Evolutionary conservation across 2,113 vertebrate genomes (phyloP), one percentile per base, ranked within the genome.

Genomic region (Tonatia bakeri): DNA sequence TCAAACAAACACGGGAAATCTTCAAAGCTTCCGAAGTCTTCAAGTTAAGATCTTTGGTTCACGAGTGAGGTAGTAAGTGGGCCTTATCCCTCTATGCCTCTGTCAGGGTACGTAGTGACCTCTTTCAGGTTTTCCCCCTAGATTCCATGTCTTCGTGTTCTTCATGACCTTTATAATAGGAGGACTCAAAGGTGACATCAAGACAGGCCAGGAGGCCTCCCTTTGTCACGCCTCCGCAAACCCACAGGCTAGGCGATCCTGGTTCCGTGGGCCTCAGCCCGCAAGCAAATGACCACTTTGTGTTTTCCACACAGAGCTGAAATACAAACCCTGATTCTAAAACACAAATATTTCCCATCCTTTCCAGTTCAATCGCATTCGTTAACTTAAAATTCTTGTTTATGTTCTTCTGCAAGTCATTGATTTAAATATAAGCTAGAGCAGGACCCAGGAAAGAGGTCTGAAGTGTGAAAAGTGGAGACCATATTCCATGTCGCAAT

Each of bases 241-340:
- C 17, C n/a, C 52, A 56, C 10, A 80, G 73, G 33, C 47, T 43
- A 61, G 69, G 28, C 50, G 26, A 75, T 33, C 28, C 64, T 16
- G 9, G 8, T 69, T 59, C 64, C 33, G 54, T 17, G 40, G 86
- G 38, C 17, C 69, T 92, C 8, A 56, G 33, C 9, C 16, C 11
- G 69, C 20, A 83, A 84, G 61, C 40, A 56, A 92, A 83, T 56
- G 12, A 7, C 28, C 47, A 22, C 20, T 75, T 38, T 75, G 14
- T 65, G 12, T 73, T 89, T 84, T 72, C 50, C 70, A 90, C 13
- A 24, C 47, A 69, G 7, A 76, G 31, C 47, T 76, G 38, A 65
- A 90, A 87, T 65, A 22, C 20, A n/a, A 75, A 87, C 87, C 75
- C 69, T 91, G 40, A 87, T 82, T 91, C 56, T 50, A 50, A 94